These are phyloP conservation scores for Siphamia tubifer DNA, from an alignment of 2,113 vertebrate species.

Conservation along the genomic window DNA sequence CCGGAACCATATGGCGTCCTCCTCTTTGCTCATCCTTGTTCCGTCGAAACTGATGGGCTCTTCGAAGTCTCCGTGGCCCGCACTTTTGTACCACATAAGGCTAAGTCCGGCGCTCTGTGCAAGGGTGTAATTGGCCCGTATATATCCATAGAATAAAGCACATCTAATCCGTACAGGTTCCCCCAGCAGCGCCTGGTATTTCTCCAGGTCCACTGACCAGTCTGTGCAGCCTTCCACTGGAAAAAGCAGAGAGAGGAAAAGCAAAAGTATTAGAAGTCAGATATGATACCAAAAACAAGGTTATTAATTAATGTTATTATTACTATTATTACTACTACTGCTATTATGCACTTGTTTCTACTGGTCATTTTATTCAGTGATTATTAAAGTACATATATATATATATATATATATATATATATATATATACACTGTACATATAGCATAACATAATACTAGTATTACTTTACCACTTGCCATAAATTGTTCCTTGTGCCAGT, in stretches of 20 bases:
- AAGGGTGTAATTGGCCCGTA: slow-evolving; percentile 96
- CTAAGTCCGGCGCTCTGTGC: slow-evolving; percentile 97
- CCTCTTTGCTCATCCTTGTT: slow-evolving; percentile 96
- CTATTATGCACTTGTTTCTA: too few species aligned
- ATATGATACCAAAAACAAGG: too few species aligned
- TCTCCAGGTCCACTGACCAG: slow-evolving; percentile 99
- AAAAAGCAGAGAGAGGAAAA: slow-evolving; percentile 52
- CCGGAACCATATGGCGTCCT: slow-evolving; percentile 98
- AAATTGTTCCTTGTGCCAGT: too few species aligned
- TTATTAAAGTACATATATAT: too few species aligned
- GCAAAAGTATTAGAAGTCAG: background rate
- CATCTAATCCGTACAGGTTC: slow-evolving; percentile 98
- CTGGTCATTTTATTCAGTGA: too few species aligned
- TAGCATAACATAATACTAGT: too few species aligned
- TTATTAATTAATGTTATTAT: too few species aligned
- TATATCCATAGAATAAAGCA: slow-evolving; percentile 98
- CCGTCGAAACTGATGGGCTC: slow-evolving; percentile 98
- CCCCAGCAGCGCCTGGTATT: slow-evolving; percentile 95
- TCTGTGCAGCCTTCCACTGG: slow-evolving; percentile 97
- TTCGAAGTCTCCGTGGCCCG: slow-evolving; percentile 93
- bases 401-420: too few species aligned
- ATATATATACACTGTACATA: too few species aligned
- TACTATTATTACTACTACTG: background rate
- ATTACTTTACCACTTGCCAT: too few species aligned
- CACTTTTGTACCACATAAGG: slow-evolving; percentile 99